Base-by-base conservation (phyloP, 2,113 vertebrate genomes). In the Pundamilia nyererei region DNA sequence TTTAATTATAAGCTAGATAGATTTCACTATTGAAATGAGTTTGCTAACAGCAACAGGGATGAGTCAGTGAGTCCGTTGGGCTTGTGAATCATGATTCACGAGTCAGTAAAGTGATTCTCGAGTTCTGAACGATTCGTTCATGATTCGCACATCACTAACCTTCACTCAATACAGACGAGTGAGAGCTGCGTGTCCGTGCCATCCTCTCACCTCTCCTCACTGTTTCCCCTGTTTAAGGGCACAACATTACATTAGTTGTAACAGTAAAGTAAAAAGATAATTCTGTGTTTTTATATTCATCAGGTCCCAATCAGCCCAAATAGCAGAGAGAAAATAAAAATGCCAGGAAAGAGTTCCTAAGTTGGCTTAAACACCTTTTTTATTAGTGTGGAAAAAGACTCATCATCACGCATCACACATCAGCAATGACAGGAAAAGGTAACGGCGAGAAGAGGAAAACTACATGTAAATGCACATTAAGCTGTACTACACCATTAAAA, bases 291-390 rank as follows among this genome's bases (percentile, higher is more conserved):
- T 58, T 58, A 15, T 13, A 31, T 29, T 15, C 26, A 58, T 29
- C 55, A 31, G 55, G 26, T 31, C 55, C 26, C 26, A 15, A 29
- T 58, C 55, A 29, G 55, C 55, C 7, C 26, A 0, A 58, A 0
- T 58, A 58, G 0, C 26, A 29, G 29, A 58, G 13, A 58, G 55
- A 58, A 58, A 58, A 58, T 29, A 58, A 58, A 31, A 58, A 58
- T 0, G 24, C 2, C 26, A 1, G 2, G 14, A 31, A 58, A 31
- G 55, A 31, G 26, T 31, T 31, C 26, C 55, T 0, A 58, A 15
- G 26, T 58, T 53, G 51, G 19, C 5, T 53, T 53, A 53, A 53
- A 53, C 49, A 53, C 19, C 49, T n/a, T 58, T 58, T 58, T 29
- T 9, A 29, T 31, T 2, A 31, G 5, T 3, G 62, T 21, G 62